Percentiles rank a stretch among this genome's conserved stretches.
Conservation (phyloP, 2,113 vertebrate species). For the Clarias magur region DNA sequence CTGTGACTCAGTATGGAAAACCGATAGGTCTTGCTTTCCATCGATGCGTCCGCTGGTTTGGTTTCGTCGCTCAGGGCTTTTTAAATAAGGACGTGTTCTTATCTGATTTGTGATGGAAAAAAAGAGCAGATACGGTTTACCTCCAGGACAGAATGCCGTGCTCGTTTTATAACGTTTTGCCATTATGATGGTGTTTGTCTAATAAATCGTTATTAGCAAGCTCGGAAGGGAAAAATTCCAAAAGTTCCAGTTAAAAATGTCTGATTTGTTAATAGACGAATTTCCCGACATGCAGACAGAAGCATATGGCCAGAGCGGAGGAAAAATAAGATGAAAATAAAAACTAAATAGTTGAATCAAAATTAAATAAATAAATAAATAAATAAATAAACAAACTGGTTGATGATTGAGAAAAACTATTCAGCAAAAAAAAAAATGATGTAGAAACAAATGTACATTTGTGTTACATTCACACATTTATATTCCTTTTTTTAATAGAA, state of each 20-base stretch:
- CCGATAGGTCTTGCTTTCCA: slow-evolving; percentile 55
- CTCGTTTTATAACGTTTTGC: background rate
- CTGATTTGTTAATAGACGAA: background rate
- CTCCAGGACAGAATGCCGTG: background rate
- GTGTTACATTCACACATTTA: background rate
- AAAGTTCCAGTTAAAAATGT: background rate
- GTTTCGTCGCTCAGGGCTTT: background rate
- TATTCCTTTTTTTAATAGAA: no score
- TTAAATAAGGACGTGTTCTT: background rate
- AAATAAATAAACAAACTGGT: no score
- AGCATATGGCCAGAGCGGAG: background rate
- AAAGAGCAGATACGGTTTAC: background rate
- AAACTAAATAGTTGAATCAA: background rate
- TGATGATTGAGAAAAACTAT: no score
- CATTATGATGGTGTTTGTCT: background rate
- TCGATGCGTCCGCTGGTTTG: background rate
- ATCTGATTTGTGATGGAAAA: background rate
- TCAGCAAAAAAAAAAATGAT: background rate
- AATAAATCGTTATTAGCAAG: background rate
- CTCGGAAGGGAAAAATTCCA: background rate
- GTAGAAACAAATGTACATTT: background rate
- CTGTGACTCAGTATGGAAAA: slow-evolving; percentile 53
- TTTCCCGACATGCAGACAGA: background rate
- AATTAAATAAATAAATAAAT: background rate
- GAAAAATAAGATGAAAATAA: background rate